Conservation (phyloP, 37 sponge, comb jelly and placozoan species). For the Eunapius fragilis region DNA sequence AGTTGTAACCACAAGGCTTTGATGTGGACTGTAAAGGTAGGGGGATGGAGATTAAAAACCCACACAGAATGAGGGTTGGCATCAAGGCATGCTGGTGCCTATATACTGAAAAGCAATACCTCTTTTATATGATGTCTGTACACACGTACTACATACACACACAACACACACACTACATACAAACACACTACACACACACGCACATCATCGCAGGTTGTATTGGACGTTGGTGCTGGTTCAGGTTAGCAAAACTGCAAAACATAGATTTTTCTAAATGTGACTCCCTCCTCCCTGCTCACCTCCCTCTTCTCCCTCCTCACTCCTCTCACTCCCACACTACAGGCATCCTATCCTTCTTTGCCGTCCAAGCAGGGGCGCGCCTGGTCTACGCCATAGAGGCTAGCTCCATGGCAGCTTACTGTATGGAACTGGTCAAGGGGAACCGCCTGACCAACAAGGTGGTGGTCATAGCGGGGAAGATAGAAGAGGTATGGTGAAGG, state of each 20-base stretch:
- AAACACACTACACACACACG: slow-evolving; percentile 17
- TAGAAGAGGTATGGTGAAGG: slow-evolving; percentile 87
- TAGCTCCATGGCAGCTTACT: slow-evolving; percentile 82
- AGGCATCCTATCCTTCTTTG: slow-evolving; percentile 95
- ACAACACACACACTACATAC: slow-evolving; percentile 1
- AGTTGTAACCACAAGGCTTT: no score
- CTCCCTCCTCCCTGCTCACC: background rate
- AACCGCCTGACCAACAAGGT: slow-evolving; percentile 74
- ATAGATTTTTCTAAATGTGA: no score
- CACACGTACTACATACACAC: background rate
- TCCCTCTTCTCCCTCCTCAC: background rate
- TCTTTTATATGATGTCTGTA: background rate
- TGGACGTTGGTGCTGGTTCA: slow-evolving; percentile 97
- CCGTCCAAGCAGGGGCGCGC: slow-evolving; percentile 89
- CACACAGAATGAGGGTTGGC: no score
- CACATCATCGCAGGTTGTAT: slow-evolving; percentile 71
- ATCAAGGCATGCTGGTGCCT: no score
- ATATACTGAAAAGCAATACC: no score
- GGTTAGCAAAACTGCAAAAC: slow-evolving; percentile 38
- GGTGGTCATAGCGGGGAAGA: slow-evolving; percentile 85
- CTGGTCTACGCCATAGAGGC: slow-evolving; percentile 93
- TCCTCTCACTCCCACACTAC: background rate
- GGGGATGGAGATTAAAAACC: no score
- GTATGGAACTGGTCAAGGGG: slow-evolving; percentile 57
- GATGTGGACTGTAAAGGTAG: no score